These are phyloP conservation scores for Paraescarpia echinospica DNA, from an alignment of 1,140 invertebrate species.

Conservation along the genomic window DNA sequence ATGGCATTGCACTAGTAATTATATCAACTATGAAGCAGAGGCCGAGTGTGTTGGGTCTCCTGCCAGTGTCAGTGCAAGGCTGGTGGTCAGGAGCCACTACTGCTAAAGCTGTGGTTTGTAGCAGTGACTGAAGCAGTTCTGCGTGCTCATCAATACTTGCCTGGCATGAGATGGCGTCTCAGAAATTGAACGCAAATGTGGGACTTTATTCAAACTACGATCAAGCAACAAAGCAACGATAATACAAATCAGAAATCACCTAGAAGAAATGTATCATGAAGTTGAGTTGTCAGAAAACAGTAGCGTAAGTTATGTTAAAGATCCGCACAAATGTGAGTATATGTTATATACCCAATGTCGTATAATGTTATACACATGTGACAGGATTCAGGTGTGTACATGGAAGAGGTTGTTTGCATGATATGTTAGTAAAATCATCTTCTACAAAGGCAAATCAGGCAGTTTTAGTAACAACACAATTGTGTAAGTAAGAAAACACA, in stretches of 20 bases:
- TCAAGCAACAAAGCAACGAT: conserved; percentile 1
- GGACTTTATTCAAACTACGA: conserved; percentile 1
- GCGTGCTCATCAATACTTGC: not conserved
- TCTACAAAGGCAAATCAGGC: not conserved
- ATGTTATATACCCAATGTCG: not conserved
- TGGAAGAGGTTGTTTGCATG: not conserved
- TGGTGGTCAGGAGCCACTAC: not conserved
- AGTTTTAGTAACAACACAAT: not conserved
- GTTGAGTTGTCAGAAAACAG: not conserved
- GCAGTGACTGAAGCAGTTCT: not conserved
- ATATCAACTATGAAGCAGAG: not conserved
- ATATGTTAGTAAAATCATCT: not conserved
- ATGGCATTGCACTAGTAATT: not conserved
- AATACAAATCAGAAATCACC: not conserved
- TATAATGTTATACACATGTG: not conserved
- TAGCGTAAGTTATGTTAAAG: not conserved
- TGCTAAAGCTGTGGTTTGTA: not conserved
- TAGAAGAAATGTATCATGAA: not conserved
- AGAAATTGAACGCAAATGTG: conserved; percentile 5
- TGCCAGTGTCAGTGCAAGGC: not conserved
- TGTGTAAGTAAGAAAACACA: not conserved
- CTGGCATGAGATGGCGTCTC: not conserved
- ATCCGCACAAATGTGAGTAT: not conserved
- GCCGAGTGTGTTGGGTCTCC: not conserved
- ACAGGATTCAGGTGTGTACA: not conserved